phyloP scores from a whole-genome alignment of 2,888 invertebrate species.

The Oscheius myriophilus region DNA sequence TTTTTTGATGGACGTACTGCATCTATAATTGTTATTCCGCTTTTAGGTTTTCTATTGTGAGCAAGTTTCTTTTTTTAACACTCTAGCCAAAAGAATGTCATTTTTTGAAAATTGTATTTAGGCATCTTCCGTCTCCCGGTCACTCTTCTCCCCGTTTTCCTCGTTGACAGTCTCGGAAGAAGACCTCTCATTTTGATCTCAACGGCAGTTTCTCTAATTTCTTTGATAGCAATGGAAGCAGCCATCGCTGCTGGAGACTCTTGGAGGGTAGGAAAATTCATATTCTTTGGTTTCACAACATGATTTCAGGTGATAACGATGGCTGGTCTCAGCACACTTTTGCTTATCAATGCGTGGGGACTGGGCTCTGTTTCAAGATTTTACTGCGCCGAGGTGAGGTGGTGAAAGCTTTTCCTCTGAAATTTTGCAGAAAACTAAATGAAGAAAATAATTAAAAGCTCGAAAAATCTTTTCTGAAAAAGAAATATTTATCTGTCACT shows the following conservation, averaged over 20 bases:
- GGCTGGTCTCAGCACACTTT: slow-evolving; percentile 31
- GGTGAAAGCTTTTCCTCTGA: background rate
- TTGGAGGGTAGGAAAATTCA: slow-evolving; percentile 30
- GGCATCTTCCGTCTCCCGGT: slow-evolving; percentile 40
- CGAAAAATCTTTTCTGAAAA: too few species aligned
- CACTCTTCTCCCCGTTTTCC: slow-evolving; percentile 43
- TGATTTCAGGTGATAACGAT: slow-evolving; percentile 32
- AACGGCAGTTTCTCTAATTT: slow-evolving; percentile 27
- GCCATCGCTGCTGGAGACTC: slow-evolving; percentile 35
- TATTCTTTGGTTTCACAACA: background rate
- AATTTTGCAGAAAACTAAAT: background rate
- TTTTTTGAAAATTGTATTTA: too few species aligned
- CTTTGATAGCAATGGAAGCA: slow-evolving; percentile 32
- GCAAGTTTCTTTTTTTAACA: too few species aligned
- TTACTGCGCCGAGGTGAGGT: slow-evolving; percentile 36
- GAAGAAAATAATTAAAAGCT: too few species aligned
- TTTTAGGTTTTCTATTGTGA: too few species aligned
- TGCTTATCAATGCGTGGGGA: slow-evolving; percentile 41
- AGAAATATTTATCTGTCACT: too few species aligned
- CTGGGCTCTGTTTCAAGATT: slow-evolving; percentile 44
- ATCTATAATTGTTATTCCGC: too few species aligned
- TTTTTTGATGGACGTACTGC: too few species aligned
- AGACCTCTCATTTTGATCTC: slow-evolving; percentile 40
- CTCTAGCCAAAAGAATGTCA: too few species aligned
- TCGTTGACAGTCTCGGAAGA: slow-evolving; percentile 49